Conservation (phyloP, 1,140 invertebrate species). For the Megalonaias nervosa region DNA sequence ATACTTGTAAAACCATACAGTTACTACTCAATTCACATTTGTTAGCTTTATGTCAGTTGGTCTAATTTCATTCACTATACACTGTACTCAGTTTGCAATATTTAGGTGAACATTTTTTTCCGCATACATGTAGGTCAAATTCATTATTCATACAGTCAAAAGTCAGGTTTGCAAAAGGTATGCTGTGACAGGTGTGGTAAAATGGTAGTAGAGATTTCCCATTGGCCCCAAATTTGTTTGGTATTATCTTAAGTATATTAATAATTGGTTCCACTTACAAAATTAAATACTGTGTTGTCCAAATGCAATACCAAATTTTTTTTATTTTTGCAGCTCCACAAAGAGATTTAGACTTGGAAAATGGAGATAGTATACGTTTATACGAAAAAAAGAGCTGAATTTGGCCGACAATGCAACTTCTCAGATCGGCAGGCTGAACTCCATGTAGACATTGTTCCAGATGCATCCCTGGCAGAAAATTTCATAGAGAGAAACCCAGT, state of each 20-base stretch:
- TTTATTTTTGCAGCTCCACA: conserved; percentile 6
- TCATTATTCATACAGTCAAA: too few species aligned
- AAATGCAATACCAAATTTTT: conserved; percentile 4
- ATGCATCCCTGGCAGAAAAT: conserved; percentile 78
- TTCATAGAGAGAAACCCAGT: conserved; percentile 80
- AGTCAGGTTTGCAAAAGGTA: too few species aligned
- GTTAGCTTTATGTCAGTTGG: too few species aligned
- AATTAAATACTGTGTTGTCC: neutral
- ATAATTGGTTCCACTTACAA: neutral
- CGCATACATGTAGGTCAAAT: too few species aligned
- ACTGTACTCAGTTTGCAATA: too few species aligned
- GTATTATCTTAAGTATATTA: neutral
- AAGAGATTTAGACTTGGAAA: conserved; percentile 26
- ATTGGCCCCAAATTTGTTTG: neutral
- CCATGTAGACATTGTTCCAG: conserved; percentile 81
- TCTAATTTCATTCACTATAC: too few species aligned
- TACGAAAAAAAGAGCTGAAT: conserved; percentile 71
- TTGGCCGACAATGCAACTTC: conserved; percentile 76
- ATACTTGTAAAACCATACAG: too few species aligned
- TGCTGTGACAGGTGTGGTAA: too few species aligned
- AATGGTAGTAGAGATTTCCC: neutral
- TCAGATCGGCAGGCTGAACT: conserved; percentile 82
- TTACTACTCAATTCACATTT: too few species aligned
- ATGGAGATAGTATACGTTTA: conserved; percentile 74
- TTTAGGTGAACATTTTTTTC: too few species aligned